Evolutionary conservation across 2,797 vertebrate species (phyloP), one percentile per base, ranked within the genome.

Genomic region (Spondyliosoma cantharus): DNA sequence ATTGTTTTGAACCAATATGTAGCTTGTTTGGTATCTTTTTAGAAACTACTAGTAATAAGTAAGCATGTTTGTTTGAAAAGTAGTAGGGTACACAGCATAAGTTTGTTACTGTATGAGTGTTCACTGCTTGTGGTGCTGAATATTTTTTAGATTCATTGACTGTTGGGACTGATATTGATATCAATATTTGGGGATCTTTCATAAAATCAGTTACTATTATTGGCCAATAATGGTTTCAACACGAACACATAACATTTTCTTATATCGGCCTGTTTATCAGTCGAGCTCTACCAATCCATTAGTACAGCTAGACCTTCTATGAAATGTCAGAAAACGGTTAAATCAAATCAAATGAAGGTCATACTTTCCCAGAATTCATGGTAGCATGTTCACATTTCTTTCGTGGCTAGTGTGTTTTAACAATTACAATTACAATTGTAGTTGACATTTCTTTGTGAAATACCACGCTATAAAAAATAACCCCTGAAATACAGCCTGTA

Each of bases 401-500:
- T 60, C 48, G 22, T 11, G 6, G 17, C 8, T 42, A 13, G 24
- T 60, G 15, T 49, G 29, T 20, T 45, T 61, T 24, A 71, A 49
- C 29, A 65, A 25, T 48, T 7, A n/a, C 43, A 22, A 4, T 32
- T 50, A n/a, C 12, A 57, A 1, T 6, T 2, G 45, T 37, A 27
- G 27, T 24, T 58, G 5, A n/a, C 50, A 32, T 29, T 42, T 70
- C 53, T 20, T 37, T 68, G n/a, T 27, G 15, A 73, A 74, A 68
- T 61, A 16, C 3, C 19, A n/a, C 68, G 37, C 43, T 45, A 13
- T n/a, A 43, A 19, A 14, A 49, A 62, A 58, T 11, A 43, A 46
- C 1, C n/a, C 3, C 12, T 25, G n/a, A 70, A 65, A 37, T 24
- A 53, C 1, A 0, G 13, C 54, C 17, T 17, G 22, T 12, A 22